Evolutionary conservation across 2,888 invertebrate species (phyloP), one percentile per base, ranked within the genome.

Genomic region (Matsumyia berberina): DNA sequence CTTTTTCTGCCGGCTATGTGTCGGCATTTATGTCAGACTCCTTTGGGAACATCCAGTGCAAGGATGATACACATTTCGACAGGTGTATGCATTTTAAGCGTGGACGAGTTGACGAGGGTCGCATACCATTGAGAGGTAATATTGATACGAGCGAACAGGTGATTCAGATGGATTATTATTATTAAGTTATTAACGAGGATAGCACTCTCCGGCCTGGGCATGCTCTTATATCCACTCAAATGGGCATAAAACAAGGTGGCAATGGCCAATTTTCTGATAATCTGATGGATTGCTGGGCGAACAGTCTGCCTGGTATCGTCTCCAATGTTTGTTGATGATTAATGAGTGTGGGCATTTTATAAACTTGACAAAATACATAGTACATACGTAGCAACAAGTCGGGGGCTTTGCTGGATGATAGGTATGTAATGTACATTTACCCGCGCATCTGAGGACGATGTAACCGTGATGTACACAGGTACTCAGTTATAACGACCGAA

Each of bases 171-270:
- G 88, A 77, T 88, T 89, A 86, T 89, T 88, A 88, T 89, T 90
- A 90, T 90, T 89, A 90, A 90, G 90, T 90, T 89, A 89, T 90
- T 90, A 89, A 89, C 76, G 60, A 70, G 70, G 44, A 74, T 66
- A 46, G 51, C 79, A 76, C 70, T 70, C 58, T 37, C 46, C 12
- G 64, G 64, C 53, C 17, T 83, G 62, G 35, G 44, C 42, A 19
- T 58, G 49, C 69, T 69, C 64, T 42, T 31, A 11, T 72, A 60
- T 78, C 24, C 42, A 57, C 44, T 70, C 46, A 58, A 85, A 69
- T 64, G 69, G 51, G 64, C 58, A 37, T 69, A 74, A 70, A 85
- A 85, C 85, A 85, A 85, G 80, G 80, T 80, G 80, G 58, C 79
- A 80, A 79, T 85, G 79, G 70, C 64, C 85, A 85, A 80, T 80